Evolutionary conservation across 2,797 vertebrate species (phyloP), one percentile per base, ranked within the genome.

Genomic region (Ambastaia sidthimunki): DNA sequence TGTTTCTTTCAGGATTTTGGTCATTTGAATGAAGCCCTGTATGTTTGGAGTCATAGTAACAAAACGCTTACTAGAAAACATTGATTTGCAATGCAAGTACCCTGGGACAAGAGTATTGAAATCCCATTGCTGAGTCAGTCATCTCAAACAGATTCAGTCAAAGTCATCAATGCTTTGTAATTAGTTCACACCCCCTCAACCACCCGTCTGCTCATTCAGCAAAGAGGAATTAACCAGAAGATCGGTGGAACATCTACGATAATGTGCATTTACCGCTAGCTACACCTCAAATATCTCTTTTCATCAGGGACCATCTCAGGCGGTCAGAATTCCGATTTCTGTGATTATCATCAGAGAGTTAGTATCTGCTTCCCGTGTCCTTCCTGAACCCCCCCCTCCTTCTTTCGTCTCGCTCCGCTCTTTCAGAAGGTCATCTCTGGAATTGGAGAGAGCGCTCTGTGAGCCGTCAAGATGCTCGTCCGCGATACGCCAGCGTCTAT

Each of bases 341-440:
- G 37, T 55, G 74, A 65, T 76, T 76, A 62, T 73, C 74, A 78
- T 82, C 21, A 18, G 65, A 68, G 48, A 77, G 52, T 62, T 69
- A 37, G 67, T 72, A 60, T 74, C 62, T 50, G 70, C 65, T 71
- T 63, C 44, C 76, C 54, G 31, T 41, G 85, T 86, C 89, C 87
- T 87, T 86, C 70, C 76, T 71, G 74, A 84, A 73, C 28, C 71
- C 31, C 87, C 78, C 63, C 79, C 62, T 81, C 82, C 80, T 71
- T 66, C 87, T 81, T 31, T 50, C 19, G 85, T n/a, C n/a, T n/a
- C n/a, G n/a, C 86, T 78, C 63, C 73, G 79, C 71, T 84, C 83
- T 85, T 79, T n/a, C 80, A 82, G 90, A 93, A 94, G 93, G 93
- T 94, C 93, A 91, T 91, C 91, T 89, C 86, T 91, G 85, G 92